phyloP scores from a whole-genome alignment of 2,888 invertebrate genomes.

The Macaria liturata region DNA sequence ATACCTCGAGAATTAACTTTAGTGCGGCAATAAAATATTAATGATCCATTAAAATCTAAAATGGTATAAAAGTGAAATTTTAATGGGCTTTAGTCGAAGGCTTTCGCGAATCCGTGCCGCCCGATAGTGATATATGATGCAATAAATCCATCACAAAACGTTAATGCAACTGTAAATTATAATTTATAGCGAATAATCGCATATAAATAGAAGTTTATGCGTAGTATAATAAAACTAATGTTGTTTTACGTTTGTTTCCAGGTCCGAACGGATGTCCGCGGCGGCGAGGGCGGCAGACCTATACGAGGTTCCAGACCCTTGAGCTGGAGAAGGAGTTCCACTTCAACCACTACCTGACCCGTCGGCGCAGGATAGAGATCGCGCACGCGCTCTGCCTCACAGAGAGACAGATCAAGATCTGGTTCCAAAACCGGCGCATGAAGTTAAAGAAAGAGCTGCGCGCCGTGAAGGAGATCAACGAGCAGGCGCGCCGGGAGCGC shows the following conservation, averaged over 20 bases:
- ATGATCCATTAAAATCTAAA: slow-evolving; percentile 80
- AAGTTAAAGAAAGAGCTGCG: slow-evolving; percentile 97
- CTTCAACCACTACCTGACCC: slow-evolving; percentile 98
- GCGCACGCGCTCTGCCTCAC: slow-evolving; percentile 98
- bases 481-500: slow-evolving; percentile 94
- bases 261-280: slow-evolving; percentile 98
- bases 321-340: slow-evolving; percentile 99
- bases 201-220: slow-evolving; percentile 37
- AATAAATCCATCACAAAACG: slow-evolving; percentile 67
- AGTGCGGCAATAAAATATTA: slow-evolving; percentile 77
- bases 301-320: slow-evolving; percentile 98
- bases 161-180: slow-evolving; percentile 52
- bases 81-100: slow-evolving; percentile 67
- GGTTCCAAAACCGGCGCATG: slow-evolving; percentile 99
- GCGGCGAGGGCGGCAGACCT: slow-evolving; percentile 97
- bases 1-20: slow-evolving; percentile 80
- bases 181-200: slow-evolving; percentile 44
- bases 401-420: slow-evolving; percentile 98
- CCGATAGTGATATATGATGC: slow-evolving; percentile 67
- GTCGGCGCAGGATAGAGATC: slow-evolving; percentile 98
- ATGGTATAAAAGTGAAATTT: slow-evolving; percentile 80
- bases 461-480: slow-evolving; percentile 97
- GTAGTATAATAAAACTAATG: slow-evolving; percentile 26
- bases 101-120: slow-evolving; percentile 63
- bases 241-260: slow-evolving; percentile 79